Conservation (phyloP, 2,113 vertebrate genomes). For the Elanoides forficatus region DNA sequence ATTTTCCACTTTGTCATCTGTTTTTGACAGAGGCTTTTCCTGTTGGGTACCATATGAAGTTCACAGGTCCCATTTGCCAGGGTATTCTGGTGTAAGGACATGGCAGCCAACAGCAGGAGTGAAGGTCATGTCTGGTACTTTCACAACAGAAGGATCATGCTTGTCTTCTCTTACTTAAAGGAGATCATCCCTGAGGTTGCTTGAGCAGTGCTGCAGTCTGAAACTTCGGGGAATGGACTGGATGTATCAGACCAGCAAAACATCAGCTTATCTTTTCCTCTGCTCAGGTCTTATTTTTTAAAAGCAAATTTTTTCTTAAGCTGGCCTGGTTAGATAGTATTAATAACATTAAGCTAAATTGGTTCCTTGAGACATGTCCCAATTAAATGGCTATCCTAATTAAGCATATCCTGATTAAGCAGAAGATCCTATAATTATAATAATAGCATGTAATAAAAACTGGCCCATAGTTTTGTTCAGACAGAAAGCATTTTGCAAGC, state of each 20-base stretch:
- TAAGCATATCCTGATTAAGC: constrained; percentile 66
- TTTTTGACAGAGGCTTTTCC: not conserved
- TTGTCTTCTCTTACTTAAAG: not conserved
- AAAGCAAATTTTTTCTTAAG: not conserved
- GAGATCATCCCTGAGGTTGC: not conserved
- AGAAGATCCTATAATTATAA: constrained; percentile 61
- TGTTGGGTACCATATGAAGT: not conserved
- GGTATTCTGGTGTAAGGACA: not conserved
- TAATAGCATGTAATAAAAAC: constrained; percentile 57
- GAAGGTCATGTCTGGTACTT: not conserved
- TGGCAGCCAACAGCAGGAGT: not conserved
- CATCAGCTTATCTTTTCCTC: not conserved
- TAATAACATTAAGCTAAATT: constrained; percentile 46
- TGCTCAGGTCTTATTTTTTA: not conserved
- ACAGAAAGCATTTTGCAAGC: constrained; percentile 30
- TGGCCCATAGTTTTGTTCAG: constrained; percentile 13
- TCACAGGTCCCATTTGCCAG: not conserved
- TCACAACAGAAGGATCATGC: not conserved
- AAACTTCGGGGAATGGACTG: not conserved
- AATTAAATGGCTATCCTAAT: constrained; percentile 67
- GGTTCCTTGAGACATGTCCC: constrained; percentile 64
- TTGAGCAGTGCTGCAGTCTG: not conserved
- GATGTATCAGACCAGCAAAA: not conserved
- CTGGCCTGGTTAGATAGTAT: constrained; percentile 53
- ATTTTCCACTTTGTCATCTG: not conserved